Percentiles rank a stretch among this genome's conserved stretches.
Conservation (phyloP, 2,797 vertebrate species). For the Heliangelus exortis region DNA sequence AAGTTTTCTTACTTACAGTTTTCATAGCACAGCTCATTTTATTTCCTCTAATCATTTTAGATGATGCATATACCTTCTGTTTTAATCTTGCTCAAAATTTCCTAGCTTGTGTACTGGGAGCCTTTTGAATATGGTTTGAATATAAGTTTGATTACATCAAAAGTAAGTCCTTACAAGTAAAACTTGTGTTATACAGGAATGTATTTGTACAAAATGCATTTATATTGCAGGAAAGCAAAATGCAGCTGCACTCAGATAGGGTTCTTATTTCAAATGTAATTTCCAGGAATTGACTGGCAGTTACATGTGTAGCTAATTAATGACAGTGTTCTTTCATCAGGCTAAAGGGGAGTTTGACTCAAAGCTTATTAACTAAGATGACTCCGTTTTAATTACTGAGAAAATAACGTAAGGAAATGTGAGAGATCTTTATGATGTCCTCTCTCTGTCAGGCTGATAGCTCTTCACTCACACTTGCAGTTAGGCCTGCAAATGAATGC, state of each 20-base stretch:
- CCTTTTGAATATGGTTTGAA: conserved; percentile 1
- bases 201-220: conserved; percentile 39
- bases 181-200: not conserved
- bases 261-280: conserved; percentile 7
- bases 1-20: not conserved
- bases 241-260: conserved; percentile 1
- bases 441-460: not conserved
- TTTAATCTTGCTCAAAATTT: not conserved
- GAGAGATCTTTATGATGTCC: not conserved
- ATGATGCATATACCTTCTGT: not conserved
- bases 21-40: not conserved
- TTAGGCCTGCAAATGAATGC: not conserved
- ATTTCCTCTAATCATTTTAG: conserved; percentile 30
- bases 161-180: conserved; percentile 18
- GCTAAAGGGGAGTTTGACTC: conserved; percentile 20
- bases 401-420: not conserved
- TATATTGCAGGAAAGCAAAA: not conserved
- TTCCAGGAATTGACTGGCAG: not conserved
- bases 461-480: not conserved
- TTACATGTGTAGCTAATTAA: not conserved
- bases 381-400: conserved; percentile 7
- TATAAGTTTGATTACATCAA: conserved; percentile 51
- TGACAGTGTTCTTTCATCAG: not conserved
- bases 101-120: not conserved
- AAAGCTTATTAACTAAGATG: not conserved